Base-by-base conservation (phyloP, 2,888 invertebrate genomes). In the Margaritifera margaritifera region DNA sequence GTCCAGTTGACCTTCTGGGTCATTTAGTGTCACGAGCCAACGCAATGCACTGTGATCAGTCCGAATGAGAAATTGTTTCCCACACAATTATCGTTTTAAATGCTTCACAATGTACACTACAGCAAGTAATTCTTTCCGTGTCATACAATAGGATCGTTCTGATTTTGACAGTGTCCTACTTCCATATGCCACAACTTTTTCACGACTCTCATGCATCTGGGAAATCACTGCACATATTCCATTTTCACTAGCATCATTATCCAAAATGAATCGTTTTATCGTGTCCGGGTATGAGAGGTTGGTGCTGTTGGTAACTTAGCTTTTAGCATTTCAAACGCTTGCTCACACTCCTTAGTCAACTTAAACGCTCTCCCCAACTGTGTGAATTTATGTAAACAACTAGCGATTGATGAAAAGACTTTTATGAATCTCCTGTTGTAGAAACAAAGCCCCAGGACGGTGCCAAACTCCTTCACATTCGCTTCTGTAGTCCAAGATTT, bases 221-320 rank as follows among this genome's bases (percentile, higher is more conserved):
- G 62, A 62, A 19, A 62, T 51, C 11, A 62, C 62, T n/a, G n/a
- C n/a, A n/a, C 62, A 50, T 19, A 53, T 62, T 51, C 62, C 31
- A 15, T 19, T 53, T 20, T 53, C 53, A 62, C 62, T 62, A n/a
- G 62, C 62, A 53, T 62, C 62, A 11, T n/a, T 52, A 24, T 62
- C 62, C 18, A 62, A 24, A 19, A 62, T 51, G 62, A 62, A 53
- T n/a, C 18, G 8, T 25, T 25, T 60, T n/a, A n/a, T 22, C 19
- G 24, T 22, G 24, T 25, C 27, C 19, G 60, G 60, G n/a, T 60
- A 60, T 27, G 31, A 19, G 6, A 60, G 27, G n/a, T n/a, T n/a
- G n/a, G n/a, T n/a, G n/a, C n/a, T n/a, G n/a, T n/a, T n/a, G n/a
- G n/a, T n/a, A n/a, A n/a, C n/a, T n/a, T n/a, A 60, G n/a, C n/a